These are phyloP conservation scores for Gymnothorax reevesii DNA, from an alignment of 2,797 vertebrate genomes.

Conservation along the genomic window DNA sequence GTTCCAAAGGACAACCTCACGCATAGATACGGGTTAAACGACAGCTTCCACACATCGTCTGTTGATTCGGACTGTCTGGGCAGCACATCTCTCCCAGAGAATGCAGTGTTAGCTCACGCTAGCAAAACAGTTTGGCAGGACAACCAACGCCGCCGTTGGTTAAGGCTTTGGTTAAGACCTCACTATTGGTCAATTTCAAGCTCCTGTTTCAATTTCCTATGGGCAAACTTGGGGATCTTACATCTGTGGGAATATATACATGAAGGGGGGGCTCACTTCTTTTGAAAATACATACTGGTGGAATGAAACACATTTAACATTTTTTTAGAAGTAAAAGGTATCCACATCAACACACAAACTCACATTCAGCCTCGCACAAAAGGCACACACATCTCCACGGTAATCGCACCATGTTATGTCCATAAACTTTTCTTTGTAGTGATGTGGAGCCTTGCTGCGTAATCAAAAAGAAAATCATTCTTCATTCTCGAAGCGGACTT, in stretches of 20 bases:
- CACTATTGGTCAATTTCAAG: constrained; percentile 30
- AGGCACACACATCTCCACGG: constrained; percentile 41
- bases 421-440: constrained; percentile 38
- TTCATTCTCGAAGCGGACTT: constrained; percentile 49
- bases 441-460: constrained; percentile 37
- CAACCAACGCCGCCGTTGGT: constrained; percentile 7
- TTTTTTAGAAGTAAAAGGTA: constrained; percentile 35
- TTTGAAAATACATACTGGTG: background rate
- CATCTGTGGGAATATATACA: constrained; percentile 39
- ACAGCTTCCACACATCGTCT: background rate
- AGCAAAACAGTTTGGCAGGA: constrained; percentile 39
- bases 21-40: background rate
- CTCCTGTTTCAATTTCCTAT: constrained; percentile 38
- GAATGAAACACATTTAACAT: background rate
- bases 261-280: background rate
- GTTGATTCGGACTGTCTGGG: background rate
- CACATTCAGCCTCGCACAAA: constrained; percentile 26
- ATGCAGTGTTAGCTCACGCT: constrained; percentile 47
- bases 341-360: constrained; percentile 44
- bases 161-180: constrained; percentile 35
- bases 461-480: constrained; percentile 47
- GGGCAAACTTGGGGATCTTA: constrained; percentile 31
- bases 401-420: constrained; percentile 59
- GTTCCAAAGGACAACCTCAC: background rate
- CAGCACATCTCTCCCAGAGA: constrained; percentile 68